Base-by-base conservation (phyloP, 2,113 vertebrate genomes). In the Phalacrocorax brasilianus region DNA sequence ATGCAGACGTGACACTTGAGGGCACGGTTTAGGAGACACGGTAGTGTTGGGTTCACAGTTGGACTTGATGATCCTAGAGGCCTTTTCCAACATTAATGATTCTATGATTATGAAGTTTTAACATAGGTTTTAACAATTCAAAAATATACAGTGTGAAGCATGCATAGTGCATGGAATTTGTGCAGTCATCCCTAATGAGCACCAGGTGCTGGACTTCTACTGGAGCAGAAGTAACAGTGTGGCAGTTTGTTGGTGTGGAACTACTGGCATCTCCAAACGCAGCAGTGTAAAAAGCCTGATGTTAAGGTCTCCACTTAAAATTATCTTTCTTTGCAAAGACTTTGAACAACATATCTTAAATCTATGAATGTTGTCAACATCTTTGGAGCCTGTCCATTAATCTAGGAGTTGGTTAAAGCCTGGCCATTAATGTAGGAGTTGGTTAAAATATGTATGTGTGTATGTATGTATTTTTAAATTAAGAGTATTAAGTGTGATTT, bases 101-200 rank as follows among this genome's bases (percentile, higher is more conserved):
- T 38, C 38, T 38, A 38, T 38, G 38, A 2, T 12, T 58, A 23
- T 11, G 24, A 68, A 65, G 5, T 56, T 85, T 42, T 45, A 74
- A 16, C n/a, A 4, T 42, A 21, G 5, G 8, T 8, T 92, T 22
- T 56, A 66, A 42, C 35, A 70, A 59, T 33, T 50, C 23, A 5
- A 16, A 63, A 71, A 35, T 19, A n/a, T 0, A 6, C 1, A 11
- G 4, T 18, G 6, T 1, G 2, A 27, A 55, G 27, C 3, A 0
- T 28, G 5, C 1, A 6, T 27, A 72, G 33, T 24, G 38, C 18
- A 2, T 38, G 14, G 72, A 67, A n/a, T 68, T 47, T 68, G 52
- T 56, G 30, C 22, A n/a, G 24, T 52, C n/a, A 28, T 32, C 27
- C 7, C 16, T 12, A 33, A 28, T 6, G 26, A 40, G 35, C 28